Percentiles rank a stretch among this genome's conserved stretches.
phyloP scores from a whole-genome alignment of 2,113 vertebrate species.

The Ciconia maguari region DNA sequence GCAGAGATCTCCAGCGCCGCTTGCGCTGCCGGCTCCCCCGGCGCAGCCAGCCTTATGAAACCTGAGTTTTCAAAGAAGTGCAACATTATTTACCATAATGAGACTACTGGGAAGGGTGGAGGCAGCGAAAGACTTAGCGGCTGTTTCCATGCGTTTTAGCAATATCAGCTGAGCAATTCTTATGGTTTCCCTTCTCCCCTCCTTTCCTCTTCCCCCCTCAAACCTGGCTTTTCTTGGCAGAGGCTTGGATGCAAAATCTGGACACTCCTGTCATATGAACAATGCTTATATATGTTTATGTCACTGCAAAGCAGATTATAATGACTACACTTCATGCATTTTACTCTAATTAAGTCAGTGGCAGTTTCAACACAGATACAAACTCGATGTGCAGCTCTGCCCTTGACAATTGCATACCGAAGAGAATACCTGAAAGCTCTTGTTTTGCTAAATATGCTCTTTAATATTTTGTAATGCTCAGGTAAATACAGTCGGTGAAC shows the following conservation, averaged over 20 bases:
- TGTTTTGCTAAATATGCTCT: slow-evolving; percentile 18
- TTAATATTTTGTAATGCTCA: neutral
- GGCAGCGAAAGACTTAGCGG: neutral
- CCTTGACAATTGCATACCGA: neutral
- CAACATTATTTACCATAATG: slow-evolving; percentile 42
- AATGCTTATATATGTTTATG: neutral
- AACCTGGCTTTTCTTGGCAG: neutral
- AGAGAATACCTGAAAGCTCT: slow-evolving; percentile 37
- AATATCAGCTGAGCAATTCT: neutral
- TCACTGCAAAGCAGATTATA: slow-evolving; percentile 31
- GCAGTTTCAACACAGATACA: slow-evolving; percentile 29
- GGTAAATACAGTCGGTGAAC: neutral
- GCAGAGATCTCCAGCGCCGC: neutral
- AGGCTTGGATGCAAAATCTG: slow-evolving; percentile 7
- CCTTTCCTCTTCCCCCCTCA: neutral
- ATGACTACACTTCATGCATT: slow-evolving; percentile 42
- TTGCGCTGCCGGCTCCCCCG: neutral
- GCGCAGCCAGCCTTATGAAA: neutral
- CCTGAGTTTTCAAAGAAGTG: slow-evolving; percentile 19
- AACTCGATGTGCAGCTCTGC: neutral
- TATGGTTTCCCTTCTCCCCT: neutral
- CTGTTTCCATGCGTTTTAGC: slow-evolving; percentile 7
- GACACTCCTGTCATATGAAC: neutral
- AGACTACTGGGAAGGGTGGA: slow-evolving; percentile 20
- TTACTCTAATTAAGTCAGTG: slow-evolving; percentile 52